Evolutionary conservation across 1,140 invertebrate species (phyloP).

Genomic region (Conopomorpha cramerella): DNA sequence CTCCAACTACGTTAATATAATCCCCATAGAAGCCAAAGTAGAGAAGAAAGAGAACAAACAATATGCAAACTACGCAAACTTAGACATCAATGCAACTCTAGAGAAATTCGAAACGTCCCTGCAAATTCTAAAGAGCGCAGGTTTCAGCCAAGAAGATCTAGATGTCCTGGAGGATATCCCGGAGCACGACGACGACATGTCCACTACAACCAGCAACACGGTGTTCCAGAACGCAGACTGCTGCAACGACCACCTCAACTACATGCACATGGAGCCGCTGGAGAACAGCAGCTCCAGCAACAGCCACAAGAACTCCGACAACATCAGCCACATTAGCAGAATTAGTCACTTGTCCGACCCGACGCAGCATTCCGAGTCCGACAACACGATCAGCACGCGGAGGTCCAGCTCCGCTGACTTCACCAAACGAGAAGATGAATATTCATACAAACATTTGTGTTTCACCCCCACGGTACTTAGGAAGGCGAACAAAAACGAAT

Average conservation of each 20-base stretch:
- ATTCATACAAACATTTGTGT: slow-evolving; percentile 26
- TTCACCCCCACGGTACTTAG: slow-evolving; percentile 42
- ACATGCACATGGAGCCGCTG: slow-evolving; percentile 44
- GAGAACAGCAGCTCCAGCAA: slow-evolving; percentile 35
- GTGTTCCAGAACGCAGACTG: slow-evolving; percentile 35
- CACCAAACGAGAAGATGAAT: slow-evolving; percentile 46
- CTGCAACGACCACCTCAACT: slow-evolving; percentile 38
- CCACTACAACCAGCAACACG: slow-evolving; percentile 37
- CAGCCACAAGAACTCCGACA: slow-evolving; percentile 42
- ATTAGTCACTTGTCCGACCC: slow-evolving; percentile 47
- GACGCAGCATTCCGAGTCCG: slow-evolving; percentile 37
- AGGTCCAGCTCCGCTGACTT: slow-evolving; percentile 55
- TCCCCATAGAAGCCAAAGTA: too few species aligned
- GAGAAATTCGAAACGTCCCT: slow-evolving; percentile 76
- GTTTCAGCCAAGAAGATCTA: slow-evolving; percentile 60
- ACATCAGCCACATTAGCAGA: slow-evolving; percentile 28
- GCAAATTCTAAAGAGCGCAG: slow-evolving; percentile 64
- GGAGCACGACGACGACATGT: slow-evolving; percentile 47
- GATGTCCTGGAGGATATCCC: slow-evolving; percentile 55
- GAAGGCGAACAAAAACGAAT: slow-evolving; percentile 28
- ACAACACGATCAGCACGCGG: slow-evolving; percentile 34
- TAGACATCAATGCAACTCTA: slow-evolving; percentile 72
- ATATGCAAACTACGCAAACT: slow-evolving; percentile 69
- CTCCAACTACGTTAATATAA: slow-evolving; percentile 68
- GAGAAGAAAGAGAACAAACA: slow-evolving; percentile 19